Evolutionary conservation across 2,797 vertebrate species (phyloP).

Genomic region (Picus viridis): DNA sequence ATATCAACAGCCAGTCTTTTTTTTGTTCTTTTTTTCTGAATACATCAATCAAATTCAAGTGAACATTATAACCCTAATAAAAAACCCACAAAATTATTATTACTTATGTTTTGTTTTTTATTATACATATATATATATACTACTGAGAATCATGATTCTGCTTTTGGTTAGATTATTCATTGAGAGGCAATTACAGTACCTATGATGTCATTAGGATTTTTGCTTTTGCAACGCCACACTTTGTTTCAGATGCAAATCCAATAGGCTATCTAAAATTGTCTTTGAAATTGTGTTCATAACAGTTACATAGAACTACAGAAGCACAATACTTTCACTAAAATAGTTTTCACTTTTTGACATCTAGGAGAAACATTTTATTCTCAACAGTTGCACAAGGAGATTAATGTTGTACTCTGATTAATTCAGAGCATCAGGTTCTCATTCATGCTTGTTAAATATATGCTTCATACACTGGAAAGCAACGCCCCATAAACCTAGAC

Average conservation of each 20-base stretch:
- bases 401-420: background rate
- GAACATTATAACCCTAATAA: conserved; percentile 23
- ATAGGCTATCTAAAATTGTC: conserved; percentile 4
- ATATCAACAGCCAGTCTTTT: too few relatives aligned
- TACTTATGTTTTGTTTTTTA: too few relatives aligned
- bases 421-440: background rate
- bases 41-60: conserved; percentile 24
- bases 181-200: conserved; percentile 55
- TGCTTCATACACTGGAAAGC: background rate
- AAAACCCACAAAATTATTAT: background rate
- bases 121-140: background rate
- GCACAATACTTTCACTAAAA: background rate
- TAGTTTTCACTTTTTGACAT: background rate
- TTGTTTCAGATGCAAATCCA: conserved; percentile 1
- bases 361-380: background rate
- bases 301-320: background rate
- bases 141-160: conserved; percentile 55
- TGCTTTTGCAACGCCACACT: background rate
- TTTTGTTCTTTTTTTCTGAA: background rate
- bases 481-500: background rate
- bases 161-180: conserved; percentile 26
- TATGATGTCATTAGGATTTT: background rate
- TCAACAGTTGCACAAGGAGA: background rate
- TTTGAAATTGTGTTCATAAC: background rate
- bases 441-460: background rate